These are phyloP conservation scores for Rotaria macrura DNA, from an alignment of 2,888 invertebrate species.

Conservation along the genomic window DNA sequence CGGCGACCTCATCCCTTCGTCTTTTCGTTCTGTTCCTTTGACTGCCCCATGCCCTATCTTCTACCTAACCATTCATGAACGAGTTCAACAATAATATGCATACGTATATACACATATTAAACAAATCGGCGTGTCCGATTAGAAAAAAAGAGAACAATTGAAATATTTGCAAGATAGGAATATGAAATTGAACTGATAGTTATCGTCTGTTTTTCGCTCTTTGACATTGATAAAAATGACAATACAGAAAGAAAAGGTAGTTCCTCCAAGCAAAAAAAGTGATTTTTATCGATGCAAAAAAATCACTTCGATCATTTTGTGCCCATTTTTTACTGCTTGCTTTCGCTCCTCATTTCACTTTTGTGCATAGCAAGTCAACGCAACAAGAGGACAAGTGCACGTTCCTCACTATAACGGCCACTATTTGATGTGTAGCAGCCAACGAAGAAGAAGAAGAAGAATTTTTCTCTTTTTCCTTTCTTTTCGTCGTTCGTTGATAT, in stretches of 20 bases:
- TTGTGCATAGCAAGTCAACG: background rate
- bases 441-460: background rate
- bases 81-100: background rate
- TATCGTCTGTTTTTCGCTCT: too few species aligned
- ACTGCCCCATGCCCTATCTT: background rate
- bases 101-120: too few species aligned
- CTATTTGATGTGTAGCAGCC: background rate
- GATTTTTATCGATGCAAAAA: background rate
- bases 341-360: background rate
- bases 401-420: background rate
- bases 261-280: background rate
- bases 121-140: background rate
- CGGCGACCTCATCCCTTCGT: background rate
- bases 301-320: background rate
- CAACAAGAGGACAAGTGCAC: background rate
- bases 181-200: background rate
- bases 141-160: background rate
- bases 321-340: background rate
- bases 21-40: background rate
- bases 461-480: background rate
- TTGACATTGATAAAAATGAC: background rate
- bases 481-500: slow-evolving; percentile 7
- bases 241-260: background rate
- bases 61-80: background rate
- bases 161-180: background rate